These are phyloP conservation scores for Zaprionus lineosus DNA, from an alignment of 2,888 invertebrate genomes.

Conservation along the genomic window DNA sequence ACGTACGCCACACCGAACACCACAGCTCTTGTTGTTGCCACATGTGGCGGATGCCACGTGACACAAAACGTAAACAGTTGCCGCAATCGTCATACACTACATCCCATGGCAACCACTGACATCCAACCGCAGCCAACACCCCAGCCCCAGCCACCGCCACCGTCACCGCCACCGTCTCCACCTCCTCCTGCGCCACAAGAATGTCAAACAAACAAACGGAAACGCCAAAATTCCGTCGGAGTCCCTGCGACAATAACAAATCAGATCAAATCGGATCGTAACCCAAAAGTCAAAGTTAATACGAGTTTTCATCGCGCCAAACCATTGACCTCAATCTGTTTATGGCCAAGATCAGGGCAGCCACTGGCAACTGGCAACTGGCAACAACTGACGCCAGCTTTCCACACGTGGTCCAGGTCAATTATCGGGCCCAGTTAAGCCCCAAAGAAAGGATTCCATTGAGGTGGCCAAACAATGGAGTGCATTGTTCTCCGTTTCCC, in stretches of 20 bases:
- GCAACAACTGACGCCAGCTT: too few species aligned
- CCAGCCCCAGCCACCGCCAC: too few species aligned
- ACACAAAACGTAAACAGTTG: slow-evolving; percentile 65
- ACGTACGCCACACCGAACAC: slow-evolving; percentile 3
- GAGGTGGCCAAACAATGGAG: slow-evolving; percentile 55
- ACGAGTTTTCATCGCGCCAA: too few species aligned
- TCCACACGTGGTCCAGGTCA: slow-evolving; percentile 24
- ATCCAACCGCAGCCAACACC: slow-evolving; percentile 4
- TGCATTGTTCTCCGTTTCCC: slow-evolving; percentile 56
- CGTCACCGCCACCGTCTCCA: background rate
- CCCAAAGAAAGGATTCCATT: slow-evolving; percentile 54
- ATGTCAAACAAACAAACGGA: slow-evolving; percentile 65
- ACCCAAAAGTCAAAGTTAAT: too few species aligned
- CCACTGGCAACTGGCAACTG: background rate
- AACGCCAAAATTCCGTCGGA: slow-evolving; percentile 52
- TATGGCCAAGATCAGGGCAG: slow-evolving; percentile 59
- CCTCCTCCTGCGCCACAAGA: too few species aligned
- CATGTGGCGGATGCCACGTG: slow-evolving; percentile 74
- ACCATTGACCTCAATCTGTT: slow-evolving; percentile 22
- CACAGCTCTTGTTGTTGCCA: slow-evolving; percentile 36
- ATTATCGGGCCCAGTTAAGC: slow-evolving; percentile 40
- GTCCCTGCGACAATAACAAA: slow-evolving; percentile 38
- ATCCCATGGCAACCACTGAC: slow-evolving; percentile 38
- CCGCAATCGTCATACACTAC: slow-evolving; percentile 38
- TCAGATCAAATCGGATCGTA: too few species aligned